Conservation (phyloP, 2,888 invertebrate genomes). For the Tetanocera ferruginea region DNA sequence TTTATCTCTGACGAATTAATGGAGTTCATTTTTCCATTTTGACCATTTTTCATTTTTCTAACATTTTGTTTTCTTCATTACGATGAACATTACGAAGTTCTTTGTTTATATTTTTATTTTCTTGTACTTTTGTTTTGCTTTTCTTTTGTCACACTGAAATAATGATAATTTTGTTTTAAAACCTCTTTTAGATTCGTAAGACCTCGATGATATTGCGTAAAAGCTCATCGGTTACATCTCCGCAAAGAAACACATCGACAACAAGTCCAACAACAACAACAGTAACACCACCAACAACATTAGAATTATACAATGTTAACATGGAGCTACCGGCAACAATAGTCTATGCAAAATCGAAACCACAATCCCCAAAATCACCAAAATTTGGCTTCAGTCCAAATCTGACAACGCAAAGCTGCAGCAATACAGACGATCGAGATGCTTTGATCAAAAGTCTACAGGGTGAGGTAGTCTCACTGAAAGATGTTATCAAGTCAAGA, state of each 20-base stretch:
- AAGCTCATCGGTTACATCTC: slow-evolving; percentile 20
- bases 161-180: neutral
- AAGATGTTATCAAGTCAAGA: slow-evolving; percentile 72
- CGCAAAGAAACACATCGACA: slow-evolving; percentile 7
- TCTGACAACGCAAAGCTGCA: slow-evolving; percentile 48
- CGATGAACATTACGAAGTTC: neutral
- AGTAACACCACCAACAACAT: slow-evolving; percentile 25
- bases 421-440: slow-evolving; percentile 53
- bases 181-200: slow-evolving; percentile 52
- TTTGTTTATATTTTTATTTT: neutral
- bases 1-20: neutral
- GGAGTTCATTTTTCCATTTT: no score
- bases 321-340: slow-evolving; percentile 34
- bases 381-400: slow-evolving; percentile 52
- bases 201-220: slow-evolving; percentile 55
- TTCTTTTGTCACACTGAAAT: no score
- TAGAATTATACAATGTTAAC: slow-evolving; percentile 34
- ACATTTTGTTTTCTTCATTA: neutral
- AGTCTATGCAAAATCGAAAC: slow-evolving; percentile 22
- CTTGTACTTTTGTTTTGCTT: neutral
- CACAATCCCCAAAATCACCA: slow-evolving; percentile 48
- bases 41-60: no score
- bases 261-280: slow-evolving; percentile 36
- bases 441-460: slow-evolving; percentile 71
- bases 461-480: slow-evolving; percentile 73